A percentile compares a stretch with the other conserved stretches of the same genome.
Conservation (phyloP, 2,888 invertebrate species). For the Melieria picta region DNA sequence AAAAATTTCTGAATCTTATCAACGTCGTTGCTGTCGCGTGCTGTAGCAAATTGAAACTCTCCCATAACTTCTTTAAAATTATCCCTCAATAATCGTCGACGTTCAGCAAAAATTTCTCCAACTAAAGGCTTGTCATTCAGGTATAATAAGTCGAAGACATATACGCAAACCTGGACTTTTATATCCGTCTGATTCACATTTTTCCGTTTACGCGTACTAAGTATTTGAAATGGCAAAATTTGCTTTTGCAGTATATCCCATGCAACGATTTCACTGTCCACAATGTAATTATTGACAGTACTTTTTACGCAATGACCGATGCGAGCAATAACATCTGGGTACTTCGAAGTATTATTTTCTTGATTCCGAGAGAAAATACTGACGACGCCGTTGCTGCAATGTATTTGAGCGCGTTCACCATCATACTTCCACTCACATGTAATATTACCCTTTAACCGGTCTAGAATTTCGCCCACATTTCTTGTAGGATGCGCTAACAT, state of each 20-base stretch:
- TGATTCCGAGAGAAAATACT: slow-evolving; percentile 95
- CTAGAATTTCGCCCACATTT: slow-evolving; percentile 88
- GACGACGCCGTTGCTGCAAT: slow-evolving; percentile 75
- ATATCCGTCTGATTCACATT: slow-evolving; percentile 70
- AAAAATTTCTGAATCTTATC: slow-evolving; percentile 95
- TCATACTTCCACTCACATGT: slow-evolving; percentile 99
- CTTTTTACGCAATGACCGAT: slow-evolving; percentile 71
- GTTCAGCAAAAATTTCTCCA: slow-evolving; percentile 76
- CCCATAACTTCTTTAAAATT: slow-evolving; percentile 79
- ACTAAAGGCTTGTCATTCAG: slow-evolving; percentile 90
- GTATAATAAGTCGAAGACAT: slow-evolving; percentile 94
- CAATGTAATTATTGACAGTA: slow-evolving; percentile 80
- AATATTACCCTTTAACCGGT: slow-evolving; percentile 85
- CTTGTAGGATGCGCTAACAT: slow-evolving; percentile 99
- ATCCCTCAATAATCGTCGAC: slow-evolving; percentile 78
- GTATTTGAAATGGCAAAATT: slow-evolving; percentile 95
- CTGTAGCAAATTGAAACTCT: slow-evolving; percentile 88
- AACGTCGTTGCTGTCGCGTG: slow-evolving; percentile 81
- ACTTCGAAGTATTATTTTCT: slow-evolving; percentile 92
- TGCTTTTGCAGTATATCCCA: slow-evolving; percentile 88
- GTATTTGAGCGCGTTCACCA: slow-evolving; percentile 97
- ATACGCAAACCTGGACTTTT: slow-evolving; percentile 88
- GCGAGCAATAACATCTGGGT: slow-evolving; percentile 89
- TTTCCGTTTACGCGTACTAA: slow-evolving; percentile 95
- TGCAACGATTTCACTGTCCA: slow-evolving; percentile 97